Conservation (phyloP, 2,113 vertebrate species). For the Micronisus gabar region DNA sequence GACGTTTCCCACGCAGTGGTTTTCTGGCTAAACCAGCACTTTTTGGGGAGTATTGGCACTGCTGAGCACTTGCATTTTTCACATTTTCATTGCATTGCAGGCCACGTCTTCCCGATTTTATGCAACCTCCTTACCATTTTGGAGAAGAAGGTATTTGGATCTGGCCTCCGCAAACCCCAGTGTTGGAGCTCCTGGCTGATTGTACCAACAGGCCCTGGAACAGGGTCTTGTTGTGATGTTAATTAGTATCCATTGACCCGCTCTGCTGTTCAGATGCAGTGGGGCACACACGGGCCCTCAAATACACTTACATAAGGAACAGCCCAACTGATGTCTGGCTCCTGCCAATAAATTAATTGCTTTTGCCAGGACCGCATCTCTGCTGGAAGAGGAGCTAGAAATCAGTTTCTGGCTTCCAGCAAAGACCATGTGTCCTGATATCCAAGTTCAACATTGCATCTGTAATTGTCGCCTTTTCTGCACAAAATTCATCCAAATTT, state of each 20-base stretch:
- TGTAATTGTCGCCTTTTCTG: not conserved
- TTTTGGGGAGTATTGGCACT: not conserved
- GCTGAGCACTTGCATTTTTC: not conserved
- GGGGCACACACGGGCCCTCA: not conserved
- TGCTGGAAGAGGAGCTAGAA: not conserved
- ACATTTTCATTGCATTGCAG: not conserved
- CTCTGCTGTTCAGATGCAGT: not conserved
- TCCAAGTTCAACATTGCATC: not conserved
- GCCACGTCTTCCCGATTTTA: not conserved
- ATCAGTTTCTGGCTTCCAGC: not conserved
- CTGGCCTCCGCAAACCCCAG: not conserved
- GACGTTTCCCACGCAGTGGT: not conserved
- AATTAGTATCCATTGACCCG: slow-evolving; percentile 22
- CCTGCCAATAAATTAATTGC: slow-evolving; percentile 24
- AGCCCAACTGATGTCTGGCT: not conserved
- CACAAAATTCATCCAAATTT: not conserved
- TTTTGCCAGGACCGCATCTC: not conserved
- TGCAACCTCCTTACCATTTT: not conserved
- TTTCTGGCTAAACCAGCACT: not conserved
- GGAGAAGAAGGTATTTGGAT: not conserved
- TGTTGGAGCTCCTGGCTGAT: not conserved
- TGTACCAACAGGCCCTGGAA: not conserved
- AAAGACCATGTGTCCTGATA: not conserved
- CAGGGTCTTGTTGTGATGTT: slow-evolving; percentile 7
- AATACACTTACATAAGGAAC: slow-evolving; percentile 1